Percentiles rank a stretch among this genome's conserved stretches.
phyloP scores from a whole-genome alignment of 2,113 vertebrate species.

The Oxygymnocypris stewartii region DNA sequence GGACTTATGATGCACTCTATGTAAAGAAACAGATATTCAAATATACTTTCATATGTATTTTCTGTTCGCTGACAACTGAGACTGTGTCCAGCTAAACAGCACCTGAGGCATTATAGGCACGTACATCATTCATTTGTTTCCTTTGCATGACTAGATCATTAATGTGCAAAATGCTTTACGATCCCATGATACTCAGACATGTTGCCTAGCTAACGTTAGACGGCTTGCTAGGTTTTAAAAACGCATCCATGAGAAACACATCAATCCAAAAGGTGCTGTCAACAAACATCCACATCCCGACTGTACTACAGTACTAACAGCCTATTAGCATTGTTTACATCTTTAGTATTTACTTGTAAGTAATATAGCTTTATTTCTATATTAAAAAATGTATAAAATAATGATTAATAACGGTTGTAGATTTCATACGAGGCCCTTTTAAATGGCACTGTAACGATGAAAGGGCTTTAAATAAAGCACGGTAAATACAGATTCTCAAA shows the following conservation, averaged over 20 bases:
- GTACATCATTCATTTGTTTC: not conserved
- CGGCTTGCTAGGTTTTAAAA: not conserved
- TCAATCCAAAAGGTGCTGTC: not conserved
- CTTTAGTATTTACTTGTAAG: too few relatives aligned
- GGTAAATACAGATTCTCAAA: not conserved
- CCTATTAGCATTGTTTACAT: not conserved
- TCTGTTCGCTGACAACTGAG: not conserved
- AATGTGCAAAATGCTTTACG: not conserved
- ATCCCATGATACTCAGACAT: not conserved
- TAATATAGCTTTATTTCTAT: not conserved
- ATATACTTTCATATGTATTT: not conserved
- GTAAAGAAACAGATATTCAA: not conserved
- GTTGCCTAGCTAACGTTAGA: not conserved
- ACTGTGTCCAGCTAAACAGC: not conserved
- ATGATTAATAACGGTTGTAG: not conserved
- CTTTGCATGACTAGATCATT: not conserved
- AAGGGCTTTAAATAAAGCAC: constrained; percentile 16
- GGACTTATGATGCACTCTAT: not conserved
- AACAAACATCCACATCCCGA: constrained; percentile 2
- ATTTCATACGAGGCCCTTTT: not conserved
- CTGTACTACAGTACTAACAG: not conserved
- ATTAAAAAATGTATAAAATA: not conserved
- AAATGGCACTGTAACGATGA: not conserved
- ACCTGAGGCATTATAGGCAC: not conserved
- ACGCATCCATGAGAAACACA: not conserved